Percentiles rank a stretch among this genome's conserved stretches.
Conservation (phyloP, 2,888 invertebrate species). For the Dasysyrphus tricinctus region DNA sequence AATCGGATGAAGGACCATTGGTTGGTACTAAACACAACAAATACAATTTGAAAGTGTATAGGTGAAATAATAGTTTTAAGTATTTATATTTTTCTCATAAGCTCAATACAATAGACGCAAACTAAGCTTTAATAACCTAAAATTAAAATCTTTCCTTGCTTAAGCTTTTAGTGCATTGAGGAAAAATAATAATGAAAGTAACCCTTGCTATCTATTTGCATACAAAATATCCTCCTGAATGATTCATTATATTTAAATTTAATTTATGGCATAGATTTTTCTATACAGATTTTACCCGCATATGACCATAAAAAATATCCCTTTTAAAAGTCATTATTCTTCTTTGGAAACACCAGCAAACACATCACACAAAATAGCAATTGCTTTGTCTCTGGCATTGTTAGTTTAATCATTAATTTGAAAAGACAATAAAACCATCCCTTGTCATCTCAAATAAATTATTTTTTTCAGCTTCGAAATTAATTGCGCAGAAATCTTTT, state of each 20-base stretch:
- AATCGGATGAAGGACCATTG: too few relatives aligned
- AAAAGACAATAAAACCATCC: constrained; percentile 70
- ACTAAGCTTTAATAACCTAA: too few relatives aligned
- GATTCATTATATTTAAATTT: neutral
- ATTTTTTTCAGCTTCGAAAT: constrained; percentile 63
- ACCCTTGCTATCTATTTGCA: too few relatives aligned
- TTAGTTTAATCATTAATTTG: constrained; percentile 68
- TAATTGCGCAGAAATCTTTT: constrained; percentile 67
- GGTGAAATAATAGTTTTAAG: too few relatives aligned
- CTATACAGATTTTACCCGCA: neutral
- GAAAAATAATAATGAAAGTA: too few relatives aligned
- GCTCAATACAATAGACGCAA: too few relatives aligned
- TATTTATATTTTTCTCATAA: too few relatives aligned
- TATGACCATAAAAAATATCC: neutral
- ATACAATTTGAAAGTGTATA: too few relatives aligned
- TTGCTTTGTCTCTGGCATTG: constrained; percentile 21
- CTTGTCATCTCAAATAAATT: constrained; percentile 69
- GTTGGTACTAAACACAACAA: too few relatives aligned
- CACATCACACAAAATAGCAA: constrained; percentile 22
- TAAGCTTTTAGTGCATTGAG: too few relatives aligned
- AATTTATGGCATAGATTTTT: neutral
- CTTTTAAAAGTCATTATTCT: constrained; percentile 16
- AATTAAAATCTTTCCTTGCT: too few relatives aligned
- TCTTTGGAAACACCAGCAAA: neutral
- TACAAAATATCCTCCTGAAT: neutral